A percentile compares a stretch with the other conserved stretches of the same genome.
phyloP scores from a whole-genome alignment of 1,140 invertebrate genomes.

The Lamellibrachia luymesi region DNA sequence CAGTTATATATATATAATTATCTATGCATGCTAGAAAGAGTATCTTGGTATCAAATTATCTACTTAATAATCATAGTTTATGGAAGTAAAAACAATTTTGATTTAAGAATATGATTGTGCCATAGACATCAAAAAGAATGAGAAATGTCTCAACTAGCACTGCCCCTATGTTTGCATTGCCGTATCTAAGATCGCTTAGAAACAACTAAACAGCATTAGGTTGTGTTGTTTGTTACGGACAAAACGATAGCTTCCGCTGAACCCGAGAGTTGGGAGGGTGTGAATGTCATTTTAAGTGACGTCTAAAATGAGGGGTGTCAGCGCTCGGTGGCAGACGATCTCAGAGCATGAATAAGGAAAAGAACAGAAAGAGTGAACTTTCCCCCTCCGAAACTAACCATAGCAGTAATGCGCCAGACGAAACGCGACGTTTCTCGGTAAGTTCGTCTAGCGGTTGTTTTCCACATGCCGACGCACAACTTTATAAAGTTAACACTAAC shows the following conservation, averaged over 20 bases:
- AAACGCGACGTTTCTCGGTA: not conserved
- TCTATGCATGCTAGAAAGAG: no score
- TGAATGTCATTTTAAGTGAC: conserved; percentile 5
- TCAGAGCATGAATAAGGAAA: conserved; percentile 5
- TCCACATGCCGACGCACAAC: not conserved
- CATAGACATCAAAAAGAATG: no score
- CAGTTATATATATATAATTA: no score
- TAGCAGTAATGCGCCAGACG: not conserved
- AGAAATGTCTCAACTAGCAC: no score
- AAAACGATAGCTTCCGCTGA: not conserved
- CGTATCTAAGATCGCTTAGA: not conserved
- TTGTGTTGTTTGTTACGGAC: not conserved
- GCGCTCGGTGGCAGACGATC: not conserved
- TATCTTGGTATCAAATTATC: no score
- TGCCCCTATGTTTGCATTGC: not conserved
- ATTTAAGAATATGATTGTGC: no score
- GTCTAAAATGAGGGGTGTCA: not conserved
- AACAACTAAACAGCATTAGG: not conserved
- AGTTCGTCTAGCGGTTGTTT: not conserved
- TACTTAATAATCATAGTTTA: no score
- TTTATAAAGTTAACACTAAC: not conserved
- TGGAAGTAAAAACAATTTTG: no score
- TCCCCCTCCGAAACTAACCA: not conserved
- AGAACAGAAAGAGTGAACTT: not conserved
- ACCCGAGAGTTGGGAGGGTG: not conserved